Percentiles rank a stretch among this genome's conserved stretches.
Evolutionary conservation across 2,113 vertebrate genomes (phyloP).

Genomic region (Epinephelus cyanopodus): DNA sequence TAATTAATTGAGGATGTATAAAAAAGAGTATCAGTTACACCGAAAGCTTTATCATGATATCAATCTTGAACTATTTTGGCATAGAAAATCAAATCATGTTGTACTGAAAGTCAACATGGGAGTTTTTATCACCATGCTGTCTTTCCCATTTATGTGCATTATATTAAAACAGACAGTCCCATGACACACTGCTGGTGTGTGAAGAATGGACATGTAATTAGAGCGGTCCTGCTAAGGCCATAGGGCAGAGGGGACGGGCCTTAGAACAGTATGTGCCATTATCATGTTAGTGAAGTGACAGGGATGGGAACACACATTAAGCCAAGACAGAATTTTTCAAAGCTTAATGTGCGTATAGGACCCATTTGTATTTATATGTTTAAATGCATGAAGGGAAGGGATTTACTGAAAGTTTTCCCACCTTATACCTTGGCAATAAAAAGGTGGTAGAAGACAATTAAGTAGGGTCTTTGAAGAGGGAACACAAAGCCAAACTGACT

Average conservation of each 20-base stretch:
- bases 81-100: too few relatives aligned
- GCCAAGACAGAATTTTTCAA: background rate
- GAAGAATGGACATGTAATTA: slow-evolving; percentile 71
- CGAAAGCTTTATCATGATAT: background rate
- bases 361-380: background rate
- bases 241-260: background rate
- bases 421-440: background rate
- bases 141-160: background rate
- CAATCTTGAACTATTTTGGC: background rate
- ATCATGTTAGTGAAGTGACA: slow-evolving; percentile 27
- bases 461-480: background rate
- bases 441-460: background rate
- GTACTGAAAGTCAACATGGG: background rate
- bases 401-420: background rate
- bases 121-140: background rate
- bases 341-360: background rate
- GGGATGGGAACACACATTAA: background rate
- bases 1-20: too few relatives aligned
- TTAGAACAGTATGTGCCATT: slow-evolving; percentile 15
- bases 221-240: slow-evolving; percentile 50
- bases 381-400: background rate
- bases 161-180: background rate
- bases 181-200: slow-evolving; percentile 14
- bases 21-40: background rate
- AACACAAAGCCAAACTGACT: background rate